Evolutionary conservation across 1,140 invertebrate species (phyloP), one percentile per base, ranked within the genome.

Genomic region (Doryteuthis pealeii): DNA sequence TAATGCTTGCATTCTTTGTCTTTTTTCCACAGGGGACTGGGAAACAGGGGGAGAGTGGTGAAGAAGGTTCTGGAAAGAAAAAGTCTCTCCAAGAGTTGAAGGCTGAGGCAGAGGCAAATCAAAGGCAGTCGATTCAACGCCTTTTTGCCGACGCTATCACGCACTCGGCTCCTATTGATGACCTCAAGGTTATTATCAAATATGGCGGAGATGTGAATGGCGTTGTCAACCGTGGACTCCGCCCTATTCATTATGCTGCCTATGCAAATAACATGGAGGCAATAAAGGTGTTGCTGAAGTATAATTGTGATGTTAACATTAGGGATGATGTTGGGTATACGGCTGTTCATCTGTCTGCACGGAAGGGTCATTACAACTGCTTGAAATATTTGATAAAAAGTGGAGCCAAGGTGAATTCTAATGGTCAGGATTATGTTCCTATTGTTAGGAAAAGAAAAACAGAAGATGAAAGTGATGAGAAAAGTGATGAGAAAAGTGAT

Each of bases 141-240:
- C 93, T 96, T 85, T 88, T 97, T 71, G 95, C 94, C 0, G 95
- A 97, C 88, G 93, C 93, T 79, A 96, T 97, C 83, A 95, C 95
- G 70, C 91, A 94, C 49, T 92, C 95, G 90, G 94, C 94, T 65
- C 91, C 94, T 0, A 83, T 96, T 74, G 94, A 95, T 80, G 95
- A 97, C 80, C 93, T 97, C 32, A 65, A 74, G 35, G 68, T 80
- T 8, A 77, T 85, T 15, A 65, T 86, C 10, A 74, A 72, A 67
- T 82, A 80, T 71, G 85, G 85, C 3, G 82, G 72, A 3, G 74
- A 85, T 40, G 81, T 85, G 12, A 90, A 90, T 75, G 87, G 86
- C 43, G 81, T 87, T 15, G 89, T 91, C 3, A 89, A 85, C 75
- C 80, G 83, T 87, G 95, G 95, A 10, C 88, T 97, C 33, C 91